Evolutionary conservation across 2,797 vertebrate genomes (phyloP).

Genomic region (Argentina silus): DNA sequence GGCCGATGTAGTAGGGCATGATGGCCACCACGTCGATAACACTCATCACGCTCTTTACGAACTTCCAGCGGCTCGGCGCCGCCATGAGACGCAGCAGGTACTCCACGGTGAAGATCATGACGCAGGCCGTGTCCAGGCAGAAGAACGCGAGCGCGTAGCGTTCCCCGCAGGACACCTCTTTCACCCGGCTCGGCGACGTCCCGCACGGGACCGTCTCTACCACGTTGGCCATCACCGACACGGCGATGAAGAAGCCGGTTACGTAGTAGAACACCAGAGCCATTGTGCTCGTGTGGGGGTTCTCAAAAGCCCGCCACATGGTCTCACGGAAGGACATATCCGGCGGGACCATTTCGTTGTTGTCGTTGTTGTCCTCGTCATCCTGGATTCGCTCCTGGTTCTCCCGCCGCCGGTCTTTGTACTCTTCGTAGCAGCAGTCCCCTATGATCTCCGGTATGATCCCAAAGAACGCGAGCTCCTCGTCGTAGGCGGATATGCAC

Average conservation of each 20-base stretch:
- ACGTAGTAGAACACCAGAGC: constrained; percentile 98
- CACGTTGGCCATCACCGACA: constrained; percentile 95
- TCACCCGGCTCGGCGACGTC: constrained; percentile 68
- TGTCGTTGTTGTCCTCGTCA: constrained; percentile 84
- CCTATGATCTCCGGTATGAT: constrained; percentile 96
- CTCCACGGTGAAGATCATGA: constrained; percentile 97
- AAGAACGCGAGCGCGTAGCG: constrained; percentile 94
- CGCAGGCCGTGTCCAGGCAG: constrained; percentile 96
- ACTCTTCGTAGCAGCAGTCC: constrained; percentile 98
- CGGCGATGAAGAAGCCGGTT: constrained; percentile 96
- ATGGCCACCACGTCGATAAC: constrained; percentile 98
- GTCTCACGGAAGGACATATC: constrained; percentile 85
- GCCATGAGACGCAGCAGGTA: constrained; percentile 91
- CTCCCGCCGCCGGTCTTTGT: constrained; percentile 94
- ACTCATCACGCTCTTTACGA: constrained; percentile 94
- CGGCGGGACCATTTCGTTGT: constrained; percentile 74
- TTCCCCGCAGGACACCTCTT: constrained; percentile 89
- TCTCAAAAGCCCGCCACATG: constrained; percentile 97
- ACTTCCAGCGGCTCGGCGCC: constrained; percentile 92
- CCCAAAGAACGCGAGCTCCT: constrained; percentile 95
- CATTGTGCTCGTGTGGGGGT: constrained; percentile 95
- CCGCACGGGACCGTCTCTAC: constrained; percentile 95
- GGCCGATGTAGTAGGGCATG: constrained; percentile 96
- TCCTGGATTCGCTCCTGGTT: constrained; percentile 93
- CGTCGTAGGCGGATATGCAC: constrained; percentile 94